These are phyloP conservation scores for Pycnonotus jocosus DNA, from an alignment of 2,113 vertebrate species.

Conservation along the genomic window DNA sequence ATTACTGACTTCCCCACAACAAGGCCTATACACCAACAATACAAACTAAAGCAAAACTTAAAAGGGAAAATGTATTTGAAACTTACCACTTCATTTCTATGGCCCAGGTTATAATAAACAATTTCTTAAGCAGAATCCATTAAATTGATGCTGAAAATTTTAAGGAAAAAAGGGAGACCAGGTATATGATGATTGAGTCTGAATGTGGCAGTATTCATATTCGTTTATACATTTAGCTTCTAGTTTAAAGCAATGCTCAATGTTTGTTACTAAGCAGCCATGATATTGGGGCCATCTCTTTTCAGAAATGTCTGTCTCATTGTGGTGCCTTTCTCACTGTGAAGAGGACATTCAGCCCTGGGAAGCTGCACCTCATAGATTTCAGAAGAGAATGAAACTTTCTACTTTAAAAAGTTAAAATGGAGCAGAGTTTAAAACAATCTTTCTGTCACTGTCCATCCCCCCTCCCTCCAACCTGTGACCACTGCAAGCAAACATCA, in stretches of 20 bases:
- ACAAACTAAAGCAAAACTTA: not conserved
- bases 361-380: not conserved
- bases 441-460: not conserved
- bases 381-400: not conserved
- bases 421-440: not conserved
- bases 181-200: not conserved
- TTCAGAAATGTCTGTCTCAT: not conserved
- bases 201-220: not conserved
- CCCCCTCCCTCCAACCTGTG: accelerated
- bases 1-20: not conserved
- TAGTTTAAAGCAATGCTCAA: not conserved
- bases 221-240: not conserved
- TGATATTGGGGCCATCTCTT: not conserved
- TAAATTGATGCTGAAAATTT: not conserved
- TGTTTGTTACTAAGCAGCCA: not conserved
- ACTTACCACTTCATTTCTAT: not conserved
- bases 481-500: not conserved
- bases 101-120: not conserved
- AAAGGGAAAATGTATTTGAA: not conserved
- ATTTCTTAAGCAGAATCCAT: not conserved
- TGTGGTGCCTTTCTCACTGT: not conserved
- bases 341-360: not conserved
- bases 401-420: not conserved
- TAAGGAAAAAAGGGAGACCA: accelerated
- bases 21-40: not conserved